These are phyloP conservation scores for Larimichthys crocea DNA, from an alignment of 2,113 vertebrate genomes.

Conservation along the genomic window DNA sequence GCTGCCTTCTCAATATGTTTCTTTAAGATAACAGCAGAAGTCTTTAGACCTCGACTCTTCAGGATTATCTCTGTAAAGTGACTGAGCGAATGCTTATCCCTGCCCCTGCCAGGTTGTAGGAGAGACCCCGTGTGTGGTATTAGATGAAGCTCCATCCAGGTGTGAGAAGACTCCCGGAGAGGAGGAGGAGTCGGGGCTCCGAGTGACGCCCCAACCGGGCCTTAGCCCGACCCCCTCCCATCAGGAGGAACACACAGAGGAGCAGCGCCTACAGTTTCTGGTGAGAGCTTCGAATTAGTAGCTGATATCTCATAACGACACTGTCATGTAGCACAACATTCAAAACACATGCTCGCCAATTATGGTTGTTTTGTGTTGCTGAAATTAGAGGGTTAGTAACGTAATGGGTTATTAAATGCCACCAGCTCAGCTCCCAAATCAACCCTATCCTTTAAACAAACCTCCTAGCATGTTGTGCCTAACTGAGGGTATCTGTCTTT, in stretches of 20 bases:
- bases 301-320: neutral
- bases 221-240: conserved; percentile 71
- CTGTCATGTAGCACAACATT: neutral
- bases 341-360: neutral
- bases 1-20: neutral
- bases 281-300: conserved; percentile 57
- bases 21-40: neutral
- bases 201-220: conserved; percentile 74
- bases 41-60: no score
- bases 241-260: conserved; percentile 73
- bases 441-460: neutral
- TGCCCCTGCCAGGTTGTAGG: conserved; percentile 70
- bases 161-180: conserved; percentile 78
- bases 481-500: neutral
- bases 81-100: conserved; percentile 1
- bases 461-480: conserved; percentile 2
- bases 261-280: conserved; percentile 80
- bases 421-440: neutral
- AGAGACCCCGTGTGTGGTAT: conserved; percentile 75
- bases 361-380: neutral
- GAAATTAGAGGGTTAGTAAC: conserved; percentile 2
- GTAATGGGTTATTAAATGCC: neutral
- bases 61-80: neutral
- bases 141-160: conserved; percentile 80
- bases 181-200: conserved; percentile 79